Percentiles rank a stretch among this genome's conserved stretches.
These are phyloP conservation scores for Peromyscus eremicus DNA, from an alignment of 2,797 vertebrate genomes.

Conservation along the genomic window DNA sequence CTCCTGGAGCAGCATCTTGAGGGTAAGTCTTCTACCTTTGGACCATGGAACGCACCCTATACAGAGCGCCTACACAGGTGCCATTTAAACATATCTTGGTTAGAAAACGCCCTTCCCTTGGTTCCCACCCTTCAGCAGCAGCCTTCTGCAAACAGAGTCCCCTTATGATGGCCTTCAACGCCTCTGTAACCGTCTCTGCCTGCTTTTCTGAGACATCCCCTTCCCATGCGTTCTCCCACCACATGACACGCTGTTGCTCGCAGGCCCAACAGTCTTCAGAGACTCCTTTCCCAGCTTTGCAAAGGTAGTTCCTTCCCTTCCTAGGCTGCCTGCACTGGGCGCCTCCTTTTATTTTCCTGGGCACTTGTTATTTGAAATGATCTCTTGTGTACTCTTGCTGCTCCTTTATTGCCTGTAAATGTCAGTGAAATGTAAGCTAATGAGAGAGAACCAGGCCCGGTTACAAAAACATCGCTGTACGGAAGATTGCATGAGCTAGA, in stretches of 20 bases:
- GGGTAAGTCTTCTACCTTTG: neutral
- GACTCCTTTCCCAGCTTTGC: neutral
- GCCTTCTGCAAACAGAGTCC: neutral
- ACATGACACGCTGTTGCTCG: neutral
- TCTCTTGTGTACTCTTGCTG: neutral
- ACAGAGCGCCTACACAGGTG: neutral
- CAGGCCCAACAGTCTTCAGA: constrained; percentile 15
- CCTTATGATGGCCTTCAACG: neutral
- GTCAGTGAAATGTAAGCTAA: constrained; percentile 34
- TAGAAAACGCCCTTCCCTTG: neutral
- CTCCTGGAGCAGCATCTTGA: neutral
- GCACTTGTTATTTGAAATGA: constrained; percentile 12
- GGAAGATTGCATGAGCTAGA: constrained; percentile 31
- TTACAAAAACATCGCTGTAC: constrained; percentile 4
- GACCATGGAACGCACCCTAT: neutral
- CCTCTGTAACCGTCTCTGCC: neutral
- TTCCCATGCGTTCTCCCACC: neutral
- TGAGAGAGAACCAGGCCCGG: neutral
- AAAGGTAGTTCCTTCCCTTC: constrained; percentile 15
- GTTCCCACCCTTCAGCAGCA: neutral
- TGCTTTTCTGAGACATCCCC: neutral
- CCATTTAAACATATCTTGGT: neutral
- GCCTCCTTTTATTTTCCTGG: neutral
- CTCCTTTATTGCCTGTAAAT: neutral
- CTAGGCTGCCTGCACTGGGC: neutral